Evolutionary conservation across 2,797 vertebrate species (phyloP).

Genomic region (Enteromius radiatus): DNA sequence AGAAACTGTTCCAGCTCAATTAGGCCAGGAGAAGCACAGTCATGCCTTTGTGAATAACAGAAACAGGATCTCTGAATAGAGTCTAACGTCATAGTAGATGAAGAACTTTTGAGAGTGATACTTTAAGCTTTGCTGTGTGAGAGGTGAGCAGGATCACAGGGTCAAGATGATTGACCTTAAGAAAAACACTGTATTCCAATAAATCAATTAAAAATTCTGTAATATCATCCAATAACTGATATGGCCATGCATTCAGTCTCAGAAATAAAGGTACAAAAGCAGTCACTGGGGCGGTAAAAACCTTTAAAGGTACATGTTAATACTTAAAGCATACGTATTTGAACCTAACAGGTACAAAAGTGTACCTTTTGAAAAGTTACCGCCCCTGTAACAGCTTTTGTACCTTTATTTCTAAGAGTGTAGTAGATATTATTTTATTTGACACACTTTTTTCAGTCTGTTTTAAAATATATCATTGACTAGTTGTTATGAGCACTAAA

Average conservation of each 20-base stretch:
- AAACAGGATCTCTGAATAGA: conserved; percentile 29
- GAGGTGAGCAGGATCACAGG: neutral
- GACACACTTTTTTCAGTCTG: neutral
- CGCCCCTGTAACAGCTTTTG: no score
- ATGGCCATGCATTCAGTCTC: neutral
- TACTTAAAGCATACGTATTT: no score
- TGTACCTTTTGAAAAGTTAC: no score
- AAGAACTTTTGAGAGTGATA: conserved; percentile 20
- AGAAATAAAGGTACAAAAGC: no score
- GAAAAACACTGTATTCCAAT: neutral
- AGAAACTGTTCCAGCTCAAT: neutral
- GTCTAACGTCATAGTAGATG: conserved; percentile 5
- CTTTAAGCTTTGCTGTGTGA: conserved; percentile 11
- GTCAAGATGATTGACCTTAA: neutral
- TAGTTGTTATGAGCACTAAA: neutral
- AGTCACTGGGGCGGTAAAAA: no score
- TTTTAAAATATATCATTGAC: conserved; percentile 1
- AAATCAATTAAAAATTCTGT: no score
- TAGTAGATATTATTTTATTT: neutral
- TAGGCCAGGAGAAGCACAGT: conserved; percentile 1
- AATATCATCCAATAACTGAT: no score
- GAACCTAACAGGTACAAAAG: no score
- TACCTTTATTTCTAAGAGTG: no score
- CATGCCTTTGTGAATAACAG: conserved; percentile 4
- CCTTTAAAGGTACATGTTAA: no score